Base-by-base conservation (phyloP, 1,140 invertebrate species). In the Andricus grossulariae region DNA sequence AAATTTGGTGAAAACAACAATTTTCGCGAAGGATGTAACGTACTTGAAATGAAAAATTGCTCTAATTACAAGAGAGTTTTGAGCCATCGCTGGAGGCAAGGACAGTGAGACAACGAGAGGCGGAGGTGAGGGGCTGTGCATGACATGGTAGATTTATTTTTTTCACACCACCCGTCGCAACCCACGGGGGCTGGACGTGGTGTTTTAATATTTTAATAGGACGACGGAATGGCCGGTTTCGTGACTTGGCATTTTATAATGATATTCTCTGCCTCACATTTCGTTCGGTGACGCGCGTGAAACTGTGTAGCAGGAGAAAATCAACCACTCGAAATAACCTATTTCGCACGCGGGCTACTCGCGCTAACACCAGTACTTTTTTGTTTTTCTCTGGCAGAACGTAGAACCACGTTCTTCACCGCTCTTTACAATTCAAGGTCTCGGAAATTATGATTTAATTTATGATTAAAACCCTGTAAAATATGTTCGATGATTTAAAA, bases 141-240 rank as follows among this genome's bases (percentile, higher is more conserved):
- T 92, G 90, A 92, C 90, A 89, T 90, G 89, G 89, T 90, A 87
- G 85, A 90, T 90, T 91, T 90, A 88, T 90, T 89, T 90, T 88
- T 90, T 91, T 90, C 88, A 88, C 90, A 88, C 90, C 87, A 87
- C 85, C 87, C 80, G 86, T 82, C 84, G 74, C 75, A 76, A 78
- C 81, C 81, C 82, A 83, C 83, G 80, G 86, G 83, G 85, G 83
- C 86, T 88, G 87, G 86, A 88, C 85, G 88, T 90, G 87, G 87
- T 89, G 89, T 91, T 91, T 92, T 91, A 92, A 91, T 92, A 91
- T 91, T 91, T 91, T 90, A 91, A 91, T 89, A 90, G 90, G 60
- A 66, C 60, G 60, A 66, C 60, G 60, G 87, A 90, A 89, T 87
- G 85, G 87, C 86, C 87, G 85, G 87, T 89, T 90, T 87, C 89